Evolutionary conservation across 1,140 invertebrate genomes (phyloP), one percentile per base, ranked within the genome.

Genomic region (Himalopsyche phryganea): DNA sequence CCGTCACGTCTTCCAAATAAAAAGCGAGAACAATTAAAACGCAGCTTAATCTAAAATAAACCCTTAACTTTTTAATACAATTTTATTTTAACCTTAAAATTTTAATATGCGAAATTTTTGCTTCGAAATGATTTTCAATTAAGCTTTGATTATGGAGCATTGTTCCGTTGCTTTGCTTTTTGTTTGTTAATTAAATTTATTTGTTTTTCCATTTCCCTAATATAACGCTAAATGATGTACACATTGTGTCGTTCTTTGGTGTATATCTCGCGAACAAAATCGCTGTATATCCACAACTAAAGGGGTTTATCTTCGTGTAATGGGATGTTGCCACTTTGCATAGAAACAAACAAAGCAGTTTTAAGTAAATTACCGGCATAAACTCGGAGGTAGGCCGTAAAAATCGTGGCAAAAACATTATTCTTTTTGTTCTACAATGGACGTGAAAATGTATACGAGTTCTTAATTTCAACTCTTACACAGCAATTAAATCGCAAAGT

Each of bases 171-270:
- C 50, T 23, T 20, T 33, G 60, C 60, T 52, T 61, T 57, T 61
- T 55, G 32, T 48, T 51, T 13, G 48, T 49, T 55, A 61, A 61
- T 61, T 54, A 53, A 57, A 61, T 61, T 57, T 57, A 61, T 61
- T 61, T 61, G 44, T 55, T 53, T 53, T 38, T 41, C 40, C 33
- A 41, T 53, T 53, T 55, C 33, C 38, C 38, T n/a, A 40, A 40
- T 15, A 40, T 15, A 40, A 15, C 38, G 38, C 38, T 13, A 40
- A 28, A 28, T 28, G 23, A 28, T 17, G 41, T n/a, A 51, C 35
- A 55, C 47, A 47, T 55, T 55, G 36, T 55, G 52, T 55, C 52
- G 52, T 44, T 55, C 33, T 13, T 19, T 44, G 50, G 40, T 53
- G 32, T 51, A 36, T 51, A 15, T 45, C 40, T n/a, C 44, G 44